These are phyloP conservation scores for Anarhynchus alexandrinus DNA, from an alignment of 2,113 vertebrate species.

Conservation along the genomic window DNA sequence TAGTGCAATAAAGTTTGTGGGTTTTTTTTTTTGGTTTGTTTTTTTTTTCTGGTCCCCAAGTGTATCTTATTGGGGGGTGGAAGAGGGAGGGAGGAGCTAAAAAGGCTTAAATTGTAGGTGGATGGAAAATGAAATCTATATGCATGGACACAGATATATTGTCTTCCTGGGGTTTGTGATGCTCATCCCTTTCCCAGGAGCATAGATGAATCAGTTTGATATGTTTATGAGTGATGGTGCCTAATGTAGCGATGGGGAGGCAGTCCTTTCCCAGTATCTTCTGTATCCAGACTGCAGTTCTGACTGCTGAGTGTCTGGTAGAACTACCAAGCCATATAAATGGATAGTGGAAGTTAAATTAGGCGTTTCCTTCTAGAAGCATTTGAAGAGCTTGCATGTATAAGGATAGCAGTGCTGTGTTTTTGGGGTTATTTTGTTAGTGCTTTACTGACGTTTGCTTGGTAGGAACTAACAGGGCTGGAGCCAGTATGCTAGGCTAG, in stretches of 20 bases:
- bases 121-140: neutral
- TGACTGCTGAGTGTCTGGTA: neutral
- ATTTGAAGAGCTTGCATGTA: neutral
- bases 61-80: neutral
- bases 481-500: neutral
- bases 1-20: neutral
- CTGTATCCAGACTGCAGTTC: neutral
- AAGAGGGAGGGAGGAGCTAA: neutral
- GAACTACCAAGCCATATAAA: neutral
- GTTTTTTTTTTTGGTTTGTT: neutral
- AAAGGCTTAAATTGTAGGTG: neutral
- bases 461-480: neutral
- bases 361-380: neutral
- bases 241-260: neutral
- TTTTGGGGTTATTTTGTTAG: neutral
- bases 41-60: neutral
- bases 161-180: neutral
- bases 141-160: neutral
- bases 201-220: neutral
- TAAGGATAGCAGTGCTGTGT: neutral
- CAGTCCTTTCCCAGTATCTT: neutral
- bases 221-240: neutral
- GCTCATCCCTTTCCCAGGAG: neutral
- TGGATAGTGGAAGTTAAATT: neutral
- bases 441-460: neutral